These are phyloP conservation scores for Crypturellus undulatus DNA, from an alignment of 2,113 vertebrate genomes.

Conservation along the genomic window DNA sequence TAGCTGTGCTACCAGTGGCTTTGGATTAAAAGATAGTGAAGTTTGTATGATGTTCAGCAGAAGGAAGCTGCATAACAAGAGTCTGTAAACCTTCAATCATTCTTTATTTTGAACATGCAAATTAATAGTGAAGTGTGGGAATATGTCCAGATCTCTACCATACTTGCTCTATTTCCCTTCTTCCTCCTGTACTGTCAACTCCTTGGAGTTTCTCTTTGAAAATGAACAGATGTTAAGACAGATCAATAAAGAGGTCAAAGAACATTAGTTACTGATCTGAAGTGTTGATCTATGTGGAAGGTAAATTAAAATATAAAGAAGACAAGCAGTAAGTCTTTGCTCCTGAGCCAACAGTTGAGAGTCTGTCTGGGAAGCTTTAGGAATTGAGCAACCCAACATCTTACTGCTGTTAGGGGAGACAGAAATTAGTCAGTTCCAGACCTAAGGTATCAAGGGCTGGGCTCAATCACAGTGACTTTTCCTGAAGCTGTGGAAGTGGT, in stretches of 20 bases:
- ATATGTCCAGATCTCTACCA: background rate
- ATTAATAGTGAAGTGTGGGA: background rate
- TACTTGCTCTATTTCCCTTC: background rate
- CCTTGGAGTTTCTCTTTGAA: background rate
- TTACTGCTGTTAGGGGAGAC: background rate
- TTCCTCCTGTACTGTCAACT: background rate
- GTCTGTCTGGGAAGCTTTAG: background rate
- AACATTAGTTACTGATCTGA: slow-evolving; percentile 42
- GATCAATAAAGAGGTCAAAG: slow-evolving; percentile 26
- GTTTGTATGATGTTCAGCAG: background rate
- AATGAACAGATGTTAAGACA: slow-evolving; percentile 35
- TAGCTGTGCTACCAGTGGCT: background rate
- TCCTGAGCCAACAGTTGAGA: slow-evolving; percentile 29
- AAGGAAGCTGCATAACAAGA: background rate
- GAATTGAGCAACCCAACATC: background rate
- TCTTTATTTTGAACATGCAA: background rate
- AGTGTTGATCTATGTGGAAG: slow-evolving; percentile 29
- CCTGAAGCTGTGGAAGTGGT: background rate
- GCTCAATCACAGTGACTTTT: background rate
- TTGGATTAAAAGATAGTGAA: background rate
- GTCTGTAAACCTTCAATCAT: background rate
- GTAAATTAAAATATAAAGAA: slow-evolving; percentile 53
- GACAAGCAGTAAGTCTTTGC: background rate
- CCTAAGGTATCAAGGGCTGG: background rate
- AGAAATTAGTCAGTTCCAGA: background rate